Conservation (phyloP, 2,797 vertebrate genomes). For the Microhierax caerulescens region DNA sequence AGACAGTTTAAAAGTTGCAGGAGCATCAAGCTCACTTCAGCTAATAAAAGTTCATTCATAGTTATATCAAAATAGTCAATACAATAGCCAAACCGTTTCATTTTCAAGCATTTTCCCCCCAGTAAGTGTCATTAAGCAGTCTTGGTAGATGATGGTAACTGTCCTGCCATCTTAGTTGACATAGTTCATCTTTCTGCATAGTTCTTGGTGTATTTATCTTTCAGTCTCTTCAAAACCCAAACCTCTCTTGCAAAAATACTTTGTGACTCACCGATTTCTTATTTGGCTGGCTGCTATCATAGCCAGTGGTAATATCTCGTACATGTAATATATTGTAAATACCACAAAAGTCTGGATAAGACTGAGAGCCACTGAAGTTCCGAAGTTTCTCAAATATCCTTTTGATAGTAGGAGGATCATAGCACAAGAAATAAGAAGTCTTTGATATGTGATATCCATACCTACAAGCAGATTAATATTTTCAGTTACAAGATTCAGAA, state of each 20-base stretch:
- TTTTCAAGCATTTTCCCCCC: background rate
- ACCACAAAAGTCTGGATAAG: slow-evolving; percentile 85
- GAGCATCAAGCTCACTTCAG: background rate
- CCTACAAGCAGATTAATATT: slow-evolving; percentile 58
- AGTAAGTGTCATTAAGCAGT: background rate
- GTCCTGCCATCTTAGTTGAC: too few species aligned
- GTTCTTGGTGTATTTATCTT: background rate
- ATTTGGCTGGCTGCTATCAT: slow-evolving; percentile 87
- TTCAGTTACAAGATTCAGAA: background rate
- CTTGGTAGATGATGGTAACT: background rate
- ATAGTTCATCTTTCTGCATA: fast-evolving
- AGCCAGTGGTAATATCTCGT: slow-evolving; percentile 89
- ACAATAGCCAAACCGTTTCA: background rate
- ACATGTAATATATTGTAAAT: slow-evolving; percentile 78
- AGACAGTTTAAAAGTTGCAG: background rate
- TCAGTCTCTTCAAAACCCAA: fast-evolving
- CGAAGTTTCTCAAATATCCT: slow-evolving; percentile 87
- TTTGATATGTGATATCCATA: slow-evolving; percentile 91
- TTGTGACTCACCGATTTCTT: slow-evolving; percentile 80
- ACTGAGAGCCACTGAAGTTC: slow-evolving; percentile 78
- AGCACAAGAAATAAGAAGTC: slow-evolving; percentile 92
- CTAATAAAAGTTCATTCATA: fast-evolving
- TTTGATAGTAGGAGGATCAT: slow-evolving; percentile 84
- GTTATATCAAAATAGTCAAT: fast-evolving
- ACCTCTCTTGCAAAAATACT: fast-evolving